Evolutionary conservation across 2,113 vertebrate genomes (phyloP).

Genomic region (Lagenorhynchus albirostris): DNA sequence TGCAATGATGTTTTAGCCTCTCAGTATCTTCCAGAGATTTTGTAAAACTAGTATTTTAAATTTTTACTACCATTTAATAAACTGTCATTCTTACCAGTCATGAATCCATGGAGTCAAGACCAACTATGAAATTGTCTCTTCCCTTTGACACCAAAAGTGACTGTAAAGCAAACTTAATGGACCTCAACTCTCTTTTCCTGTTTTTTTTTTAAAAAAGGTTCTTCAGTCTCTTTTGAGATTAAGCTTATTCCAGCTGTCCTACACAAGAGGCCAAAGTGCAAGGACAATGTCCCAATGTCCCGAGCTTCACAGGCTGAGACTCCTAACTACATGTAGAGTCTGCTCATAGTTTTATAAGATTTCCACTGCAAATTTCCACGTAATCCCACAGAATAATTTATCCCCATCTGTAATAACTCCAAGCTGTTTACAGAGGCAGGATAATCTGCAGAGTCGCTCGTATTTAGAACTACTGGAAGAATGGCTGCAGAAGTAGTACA

Average conservation of each 20-base stretch:
- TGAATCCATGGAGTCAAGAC: not conserved
- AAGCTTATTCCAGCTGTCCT: not conserved
- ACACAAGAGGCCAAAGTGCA: not conserved
- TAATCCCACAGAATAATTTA: not conserved
- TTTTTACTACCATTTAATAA: not conserved
- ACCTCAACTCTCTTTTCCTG: not conserved
- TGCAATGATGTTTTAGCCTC: not conserved
- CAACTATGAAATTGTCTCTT: not conserved
- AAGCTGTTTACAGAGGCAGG: conserved; percentile 22
- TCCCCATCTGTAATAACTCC: conserved; percentile 21
- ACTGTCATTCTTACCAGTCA: not conserved
- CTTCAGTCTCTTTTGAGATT: not conserved
- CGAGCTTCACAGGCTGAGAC: not conserved
- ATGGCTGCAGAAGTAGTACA: not conserved
- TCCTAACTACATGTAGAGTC: not conserved
- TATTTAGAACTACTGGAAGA: not conserved
- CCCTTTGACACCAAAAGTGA: not conserved
- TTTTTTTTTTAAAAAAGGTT: not conserved
- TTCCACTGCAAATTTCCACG: conserved; percentile 48
- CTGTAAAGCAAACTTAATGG: not conserved
- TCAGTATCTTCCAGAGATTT: not conserved
- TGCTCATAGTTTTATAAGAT: not conserved
- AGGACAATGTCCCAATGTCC: not conserved
- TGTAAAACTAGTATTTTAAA: not conserved
- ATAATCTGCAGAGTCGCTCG: not conserved